A percentile compares a stretch with the other conserved stretches of the same genome.
phyloP scores from a whole-genome alignment of 2,797 vertebrate genomes.

The Rhinoraja longicauda region DNA sequence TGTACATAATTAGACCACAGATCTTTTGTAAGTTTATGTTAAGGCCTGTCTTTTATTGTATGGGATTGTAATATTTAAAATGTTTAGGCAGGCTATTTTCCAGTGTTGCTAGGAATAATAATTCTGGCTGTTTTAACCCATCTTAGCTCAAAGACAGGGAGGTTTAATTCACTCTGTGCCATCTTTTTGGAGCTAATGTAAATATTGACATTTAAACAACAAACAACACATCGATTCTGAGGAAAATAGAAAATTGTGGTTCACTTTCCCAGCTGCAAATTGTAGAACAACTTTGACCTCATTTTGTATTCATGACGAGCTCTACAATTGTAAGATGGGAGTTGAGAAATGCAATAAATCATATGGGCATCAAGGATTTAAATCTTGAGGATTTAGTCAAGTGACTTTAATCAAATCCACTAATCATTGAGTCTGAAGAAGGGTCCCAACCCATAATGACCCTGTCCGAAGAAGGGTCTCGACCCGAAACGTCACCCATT shows the following conservation, averaged over 20 bases:
- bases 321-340: background rate
- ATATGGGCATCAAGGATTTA: background rate
- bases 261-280: background rate
- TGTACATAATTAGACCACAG: background rate
- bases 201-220: background rate
- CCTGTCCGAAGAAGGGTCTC: too few species aligned
- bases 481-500: too few species aligned
- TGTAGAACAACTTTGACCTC: background rate
- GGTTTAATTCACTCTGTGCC: background rate
- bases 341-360: background rate
- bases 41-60: background rate
- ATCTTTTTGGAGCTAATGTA: background rate
- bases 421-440: too few species aligned
- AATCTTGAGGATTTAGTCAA: too few species aligned
- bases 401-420: too few species aligned
- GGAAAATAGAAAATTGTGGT: background rate
- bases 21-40: background rate
- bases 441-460: too few species aligned
- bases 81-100: background rate
- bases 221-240: background rate
- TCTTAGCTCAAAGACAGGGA: background rate
- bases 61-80: background rate
- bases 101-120: background rate
- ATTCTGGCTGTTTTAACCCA: background rate
- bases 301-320: background rate